Base-by-base conservation (phyloP, 2,888 invertebrate genomes). In the Chloroclysta siterata region DNA sequence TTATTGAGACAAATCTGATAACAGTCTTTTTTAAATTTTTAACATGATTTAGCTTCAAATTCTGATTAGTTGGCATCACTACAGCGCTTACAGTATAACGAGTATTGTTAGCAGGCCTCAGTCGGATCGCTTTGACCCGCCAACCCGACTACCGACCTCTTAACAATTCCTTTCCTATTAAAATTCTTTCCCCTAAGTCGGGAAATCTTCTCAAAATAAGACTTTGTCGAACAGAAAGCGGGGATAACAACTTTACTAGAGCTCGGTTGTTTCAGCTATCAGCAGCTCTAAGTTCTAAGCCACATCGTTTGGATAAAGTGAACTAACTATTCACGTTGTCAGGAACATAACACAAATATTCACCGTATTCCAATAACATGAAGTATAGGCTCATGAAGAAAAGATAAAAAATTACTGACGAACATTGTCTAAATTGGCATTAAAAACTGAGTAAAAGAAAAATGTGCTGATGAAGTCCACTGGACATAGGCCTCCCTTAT, bases 141-240 rank as follows among this genome's bases (percentile, higher is more conserved):
- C 78, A 76, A 53, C 60, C 57, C 61, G 57, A 46, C 60, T 54
- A 65, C 73, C 76, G 73, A 72, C 74, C 77, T 79, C 80, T 81
- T 79, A 80, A 79, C 82, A 82, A 85, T 86, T 85, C 82, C 82
- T 84, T 82, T 83, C 79, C 86, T 87, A 87, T 89, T 88, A 86
- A 89, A 89, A 90, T 89, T 88, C 86, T 88, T 88, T 79, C 73
- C 77, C 53, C 74, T 75, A 82, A 85, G 79, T 84, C 77, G 65
- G 75, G 74, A 76, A 85, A 85, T 84, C 79, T 85, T 84, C 78
- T 75, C 68, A 69, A 81, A 80, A 79, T 78, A 64, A 55, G 65
- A 50, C 52, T 55, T 60, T 60, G 68, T 36, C 66, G 66, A 66
- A 73, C 72, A 70, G 70, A 36, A 7, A 59, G 58, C 53, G 68